phyloP scores from a whole-genome alignment of 2,797 vertebrate genomes.

The Forpus xanthops region DNA sequence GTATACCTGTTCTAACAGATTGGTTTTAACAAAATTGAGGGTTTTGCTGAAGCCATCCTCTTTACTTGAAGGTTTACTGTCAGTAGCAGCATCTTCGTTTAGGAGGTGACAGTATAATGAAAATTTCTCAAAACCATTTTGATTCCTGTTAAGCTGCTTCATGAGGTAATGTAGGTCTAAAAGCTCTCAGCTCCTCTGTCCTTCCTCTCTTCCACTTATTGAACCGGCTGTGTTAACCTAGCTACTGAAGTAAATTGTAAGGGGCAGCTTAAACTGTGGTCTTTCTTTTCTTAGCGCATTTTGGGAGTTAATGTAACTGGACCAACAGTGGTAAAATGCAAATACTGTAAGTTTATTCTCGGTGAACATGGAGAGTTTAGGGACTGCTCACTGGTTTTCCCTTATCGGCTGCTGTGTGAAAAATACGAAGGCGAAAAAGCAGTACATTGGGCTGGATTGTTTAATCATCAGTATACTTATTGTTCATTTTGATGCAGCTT shows the following conservation, averaged over 20 bases:
- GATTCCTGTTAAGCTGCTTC: conserved; percentile 11
- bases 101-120: conserved; percentile 34
- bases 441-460: background rate
- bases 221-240: background rate
- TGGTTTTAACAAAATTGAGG: background rate
- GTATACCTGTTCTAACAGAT: background rate
- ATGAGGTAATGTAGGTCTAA: background rate
- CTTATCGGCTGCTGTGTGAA: background rate
- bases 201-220: background rate
- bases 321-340: background rate
- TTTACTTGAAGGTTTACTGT: conserved; percentile 16
- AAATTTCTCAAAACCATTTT: conserved; percentile 13
- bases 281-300: background rate
- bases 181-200: background rate
- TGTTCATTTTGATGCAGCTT: background rate
- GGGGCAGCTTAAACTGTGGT: background rate
- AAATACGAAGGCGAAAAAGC: background rate
- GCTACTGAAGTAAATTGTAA: background rate
- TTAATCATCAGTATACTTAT: background rate
- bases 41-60: conserved; percentile 13
- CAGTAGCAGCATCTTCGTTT: background rate
- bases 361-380: background rate
- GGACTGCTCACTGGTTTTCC: background rate
- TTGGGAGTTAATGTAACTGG: background rate
- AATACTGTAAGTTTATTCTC: background rate